Evolutionary conservation across 1,140 invertebrate genomes (phyloP).

Genomic region (Microplitis mediator): DNA sequence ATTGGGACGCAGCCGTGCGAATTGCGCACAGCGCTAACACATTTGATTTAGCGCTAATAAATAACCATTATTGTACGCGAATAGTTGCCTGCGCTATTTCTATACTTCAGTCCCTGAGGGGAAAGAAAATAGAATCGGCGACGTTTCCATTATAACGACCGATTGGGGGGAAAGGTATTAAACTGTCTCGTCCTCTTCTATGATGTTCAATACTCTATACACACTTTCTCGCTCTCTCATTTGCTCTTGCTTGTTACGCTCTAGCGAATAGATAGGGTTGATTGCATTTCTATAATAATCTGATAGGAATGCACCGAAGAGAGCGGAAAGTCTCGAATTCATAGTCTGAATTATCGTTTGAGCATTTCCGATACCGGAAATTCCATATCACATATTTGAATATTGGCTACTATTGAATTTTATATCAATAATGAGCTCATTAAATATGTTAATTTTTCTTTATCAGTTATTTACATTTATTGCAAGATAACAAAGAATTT

Average conservation of each 20-base stretch:
- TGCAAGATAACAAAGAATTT: no score
- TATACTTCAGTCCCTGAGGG: conserved; percentile 30
- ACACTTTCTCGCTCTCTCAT: conserved; percentile 2
- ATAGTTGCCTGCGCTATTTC: conserved; percentile 31
- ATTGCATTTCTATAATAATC: conserved; percentile 44
- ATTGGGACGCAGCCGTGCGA: conserved; percentile 44
- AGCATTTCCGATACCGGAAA: conserved; percentile 10
- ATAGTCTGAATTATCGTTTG: conserved; percentile 16
- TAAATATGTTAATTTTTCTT: neutral
- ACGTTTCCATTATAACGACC: conserved; percentile 57
- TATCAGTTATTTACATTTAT: neutral
- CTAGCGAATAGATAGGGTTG: conserved; percentile 35
- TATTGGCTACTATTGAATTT: neutral
- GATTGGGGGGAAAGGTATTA: conserved; percentile 10
- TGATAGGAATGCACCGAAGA: conserved; percentile 38
- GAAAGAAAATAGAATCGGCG: conserved; percentile 61
- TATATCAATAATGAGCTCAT: conserved; percentile 14
- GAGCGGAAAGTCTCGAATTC: conserved; percentile 20
- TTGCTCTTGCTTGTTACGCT: neutral
- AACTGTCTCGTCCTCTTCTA: conserved; percentile 11
- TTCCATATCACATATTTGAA: neutral
- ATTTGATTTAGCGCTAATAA: conserved; percentile 63
- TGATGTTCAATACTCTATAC: neutral
- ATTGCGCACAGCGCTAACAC: conserved; percentile 47
- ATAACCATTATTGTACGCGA: conserved; percentile 60